Evolutionary conservation across 2,888 invertebrate species (phyloP).

Genomic region (Anoncus sp.): DNA sequence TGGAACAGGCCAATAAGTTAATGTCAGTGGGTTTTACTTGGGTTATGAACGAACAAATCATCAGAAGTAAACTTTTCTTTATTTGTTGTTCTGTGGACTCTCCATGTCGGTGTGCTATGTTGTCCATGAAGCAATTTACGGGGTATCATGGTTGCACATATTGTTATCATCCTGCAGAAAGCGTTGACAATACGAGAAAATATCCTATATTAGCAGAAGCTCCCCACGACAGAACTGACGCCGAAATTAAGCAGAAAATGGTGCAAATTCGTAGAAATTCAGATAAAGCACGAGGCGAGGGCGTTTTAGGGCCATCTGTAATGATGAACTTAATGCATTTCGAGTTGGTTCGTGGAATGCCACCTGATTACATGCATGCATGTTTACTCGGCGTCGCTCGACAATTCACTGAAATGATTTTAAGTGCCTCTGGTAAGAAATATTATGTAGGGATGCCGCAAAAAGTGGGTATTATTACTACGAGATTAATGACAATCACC

Average conservation of each 20-base stretch:
- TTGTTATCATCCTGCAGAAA: constrained; percentile 31
- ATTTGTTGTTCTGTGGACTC: constrained; percentile 39
- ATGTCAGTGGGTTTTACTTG: constrained; percentile 21
- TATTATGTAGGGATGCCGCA: constrained; percentile 47
- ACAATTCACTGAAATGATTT: constrained; percentile 24
- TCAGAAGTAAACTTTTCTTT: constrained; percentile 37
- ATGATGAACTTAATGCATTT: constrained; percentile 26
- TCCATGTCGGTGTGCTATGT: constrained; percentile 12
- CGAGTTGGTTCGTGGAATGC: constrained; percentile 19
- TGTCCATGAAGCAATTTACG: constrained; percentile 26
- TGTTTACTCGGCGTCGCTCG: constrained; percentile 23
- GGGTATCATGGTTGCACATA: constrained; percentile 40
- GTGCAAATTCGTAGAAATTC: background rate
- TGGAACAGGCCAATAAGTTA: constrained; percentile 43
- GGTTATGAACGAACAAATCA: constrained; percentile 4
- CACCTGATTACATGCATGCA: constrained; percentile 46
- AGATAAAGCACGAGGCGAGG: background rate
- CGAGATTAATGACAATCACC: background rate
- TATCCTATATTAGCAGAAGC: constrained; percentile 21
- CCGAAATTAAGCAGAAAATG: constrained; percentile 16
- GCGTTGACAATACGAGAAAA: constrained; percentile 19
- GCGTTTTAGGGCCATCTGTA: constrained; percentile 1
- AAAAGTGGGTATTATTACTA: background rate
- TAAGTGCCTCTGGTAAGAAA: background rate
- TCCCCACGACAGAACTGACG: constrained; percentile 7